Evolutionary conservation across 1,140 invertebrate genomes (phyloP).

Genomic region (Hyles euphorbiae): DNA sequence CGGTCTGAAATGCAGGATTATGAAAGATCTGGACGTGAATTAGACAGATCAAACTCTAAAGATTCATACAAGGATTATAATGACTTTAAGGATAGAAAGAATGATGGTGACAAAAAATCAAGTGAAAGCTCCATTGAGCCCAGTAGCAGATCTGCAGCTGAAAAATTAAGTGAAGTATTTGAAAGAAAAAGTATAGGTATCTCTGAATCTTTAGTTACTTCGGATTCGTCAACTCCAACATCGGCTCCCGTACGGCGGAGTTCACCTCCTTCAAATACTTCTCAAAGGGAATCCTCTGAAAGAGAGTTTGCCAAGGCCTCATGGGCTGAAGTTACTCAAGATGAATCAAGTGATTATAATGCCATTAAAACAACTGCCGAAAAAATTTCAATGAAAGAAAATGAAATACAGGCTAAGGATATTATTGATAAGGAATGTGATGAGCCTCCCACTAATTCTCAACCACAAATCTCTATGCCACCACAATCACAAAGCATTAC

Average conservation of each 20-base stretch:
- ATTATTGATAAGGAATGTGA: constrained; percentile 31
- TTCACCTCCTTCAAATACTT: constrained; percentile 41
- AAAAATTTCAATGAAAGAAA: constrained; percentile 35
- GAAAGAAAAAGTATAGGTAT: constrained; percentile 67
- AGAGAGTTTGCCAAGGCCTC: constrained; percentile 62
- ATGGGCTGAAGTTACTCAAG: constrained; percentile 62
- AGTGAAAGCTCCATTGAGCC: constrained; percentile 48
- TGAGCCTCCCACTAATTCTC: constrained; percentile 16
- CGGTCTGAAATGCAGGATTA: constrained; percentile 71
- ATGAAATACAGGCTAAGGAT: constrained; percentile 34
- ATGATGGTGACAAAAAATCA: constrained; percentile 61
- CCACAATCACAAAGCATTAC: constrained; percentile 27
- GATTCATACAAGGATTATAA: constrained; percentile 66
- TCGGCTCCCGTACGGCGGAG: constrained; percentile 35
- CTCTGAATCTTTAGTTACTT: constrained; percentile 47
- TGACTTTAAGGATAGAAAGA: constrained; percentile 62
- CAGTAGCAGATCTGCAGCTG: constrained; percentile 59
- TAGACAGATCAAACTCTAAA: constrained; percentile 70
- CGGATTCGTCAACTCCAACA: constrained; percentile 32
- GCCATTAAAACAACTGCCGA: constrained; percentile 35
- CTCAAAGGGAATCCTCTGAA: constrained; percentile 51
- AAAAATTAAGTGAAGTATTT: constrained; percentile 69
- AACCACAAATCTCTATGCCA: constrained; percentile 16
- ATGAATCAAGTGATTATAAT: constrained; percentile 40
- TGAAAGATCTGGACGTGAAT: constrained; percentile 58